A percentile compares a stretch with the other conserved stretches of the same genome.
Evolutionary conservation across 2,113 vertebrate genomes (phyloP).

Genomic region (Fregetta grallaria): DNA sequence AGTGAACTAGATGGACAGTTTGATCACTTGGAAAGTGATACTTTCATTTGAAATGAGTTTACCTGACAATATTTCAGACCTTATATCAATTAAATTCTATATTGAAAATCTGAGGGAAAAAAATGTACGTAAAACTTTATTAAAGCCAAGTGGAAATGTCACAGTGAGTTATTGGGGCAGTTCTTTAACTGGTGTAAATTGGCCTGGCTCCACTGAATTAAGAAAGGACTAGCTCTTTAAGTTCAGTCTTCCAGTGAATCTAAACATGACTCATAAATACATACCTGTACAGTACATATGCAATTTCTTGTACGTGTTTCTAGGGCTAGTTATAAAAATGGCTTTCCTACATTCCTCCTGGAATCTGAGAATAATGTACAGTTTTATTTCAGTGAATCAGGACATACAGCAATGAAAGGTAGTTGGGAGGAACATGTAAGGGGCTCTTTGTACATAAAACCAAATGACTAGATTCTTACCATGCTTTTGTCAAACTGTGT

Average conservation of each 20-base stretch:
- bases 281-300: not conserved
- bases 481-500: not conserved
- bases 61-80: conserved; percentile 56
- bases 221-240: not conserved
- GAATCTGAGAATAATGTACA: not conserved
- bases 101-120: conserved; percentile 58
- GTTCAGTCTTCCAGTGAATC: conserved; percentile 24
- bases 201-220: not conserved
- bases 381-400: conserved; percentile 28
- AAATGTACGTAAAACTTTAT: conserved; percentile 16
- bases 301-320: conserved; percentile 10
- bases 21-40: conserved; percentile 58
- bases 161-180: not conserved
- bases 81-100: conserved; percentile 55
- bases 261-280: not conserved
- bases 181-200: not conserved
- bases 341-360: not conserved
- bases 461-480: not conserved
- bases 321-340: conserved; percentile 19
- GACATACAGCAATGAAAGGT: not conserved
- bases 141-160: conserved; percentile 52
- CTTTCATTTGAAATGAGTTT: conserved; percentile 59
- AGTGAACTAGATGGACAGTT: conserved; percentile 51
- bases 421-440: not conserved
- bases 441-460: not conserved